These are phyloP conservation scores for Peromyscus polionotus DNA, from an alignment of 2,113 vertebrate genomes.

Conservation along the genomic window DNA sequence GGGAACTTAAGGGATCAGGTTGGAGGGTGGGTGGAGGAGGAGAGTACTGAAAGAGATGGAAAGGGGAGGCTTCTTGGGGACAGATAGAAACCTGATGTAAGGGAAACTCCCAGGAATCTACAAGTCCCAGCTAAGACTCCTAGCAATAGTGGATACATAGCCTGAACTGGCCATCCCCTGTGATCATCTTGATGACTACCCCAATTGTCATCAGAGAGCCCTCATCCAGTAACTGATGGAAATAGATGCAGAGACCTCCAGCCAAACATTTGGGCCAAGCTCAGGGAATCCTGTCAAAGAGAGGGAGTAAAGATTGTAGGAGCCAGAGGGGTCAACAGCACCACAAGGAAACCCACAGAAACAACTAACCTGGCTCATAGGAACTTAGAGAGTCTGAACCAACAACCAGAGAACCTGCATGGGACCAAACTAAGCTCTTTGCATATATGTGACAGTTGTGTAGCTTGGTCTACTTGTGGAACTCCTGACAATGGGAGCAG, in stretches of 20 bases:
- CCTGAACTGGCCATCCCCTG: neutral
- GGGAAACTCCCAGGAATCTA: neutral
- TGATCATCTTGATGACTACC: neutral
- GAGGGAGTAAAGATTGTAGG: neutral
- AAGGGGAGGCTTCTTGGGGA: neutral
- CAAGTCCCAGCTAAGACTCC: neutral
- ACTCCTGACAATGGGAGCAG: neutral
- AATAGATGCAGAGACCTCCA: neutral
- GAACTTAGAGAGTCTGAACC: neutral
- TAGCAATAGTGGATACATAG: neutral
- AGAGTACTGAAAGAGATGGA: neutral
- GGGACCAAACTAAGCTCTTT: neutral
- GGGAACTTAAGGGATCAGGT: neutral
- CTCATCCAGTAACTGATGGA: neutral
- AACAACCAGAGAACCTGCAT: neutral
- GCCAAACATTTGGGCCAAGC: neutral
- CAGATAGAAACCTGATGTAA: neutral
- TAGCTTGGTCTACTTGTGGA: neutral
- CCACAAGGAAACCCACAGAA: neutral
- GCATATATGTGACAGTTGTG: neutral
- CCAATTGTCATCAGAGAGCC: neutral
- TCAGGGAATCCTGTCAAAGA: neutral
- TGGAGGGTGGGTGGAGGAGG: neutral
- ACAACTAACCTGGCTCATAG: neutral
- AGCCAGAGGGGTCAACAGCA: neutral